Evolutionary conservation across 2,797 vertebrate species (phyloP).

Genomic region (Sebastes ruberrimus): DNA sequence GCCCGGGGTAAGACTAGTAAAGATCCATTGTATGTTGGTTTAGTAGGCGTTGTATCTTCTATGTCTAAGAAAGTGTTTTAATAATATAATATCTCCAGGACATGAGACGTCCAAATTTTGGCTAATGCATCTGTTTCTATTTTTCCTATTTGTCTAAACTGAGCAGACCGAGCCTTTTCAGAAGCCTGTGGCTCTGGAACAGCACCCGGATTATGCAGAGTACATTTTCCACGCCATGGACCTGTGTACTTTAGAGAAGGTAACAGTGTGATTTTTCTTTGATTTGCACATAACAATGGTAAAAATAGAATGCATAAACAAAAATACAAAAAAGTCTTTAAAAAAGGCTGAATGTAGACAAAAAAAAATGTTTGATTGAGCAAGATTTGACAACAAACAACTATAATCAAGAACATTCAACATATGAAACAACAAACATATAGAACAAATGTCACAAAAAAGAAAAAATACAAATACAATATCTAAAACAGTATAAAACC

Average conservation of each 20-base stretch:
- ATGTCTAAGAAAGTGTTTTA: background rate
- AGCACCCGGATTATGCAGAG: conserved; percentile 98
- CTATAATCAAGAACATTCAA: background rate
- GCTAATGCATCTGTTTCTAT: background rate
- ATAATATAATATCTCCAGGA: background rate
- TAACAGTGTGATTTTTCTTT: conserved; percentile 54
- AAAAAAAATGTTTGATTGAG: background rate
- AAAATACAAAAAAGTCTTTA: background rate
- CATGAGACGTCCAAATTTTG: background rate
- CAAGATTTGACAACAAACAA: background rate
- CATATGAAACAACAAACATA: background rate
- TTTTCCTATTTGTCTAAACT: conserved; percentile 11
- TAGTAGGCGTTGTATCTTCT: background rate
- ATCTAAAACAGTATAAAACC: background rate
- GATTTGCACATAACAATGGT: background rate
- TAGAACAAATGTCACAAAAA: background rate
- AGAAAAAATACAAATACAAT: background rate
- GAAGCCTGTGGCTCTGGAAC: conserved; percentile 96
- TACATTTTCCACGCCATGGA: conserved; percentile 99
- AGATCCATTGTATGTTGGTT: background rate
- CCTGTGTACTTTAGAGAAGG: conserved; percentile 97
- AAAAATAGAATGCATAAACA: background rate
- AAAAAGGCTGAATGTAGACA: background rate
- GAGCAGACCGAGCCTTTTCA: conserved; percentile 97
- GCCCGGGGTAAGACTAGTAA: conserved; percentile 90